These are phyloP conservation scores for Andrena praecox DNA, from an alignment of 2,888 invertebrate species.

Conservation along the genomic window DNA sequence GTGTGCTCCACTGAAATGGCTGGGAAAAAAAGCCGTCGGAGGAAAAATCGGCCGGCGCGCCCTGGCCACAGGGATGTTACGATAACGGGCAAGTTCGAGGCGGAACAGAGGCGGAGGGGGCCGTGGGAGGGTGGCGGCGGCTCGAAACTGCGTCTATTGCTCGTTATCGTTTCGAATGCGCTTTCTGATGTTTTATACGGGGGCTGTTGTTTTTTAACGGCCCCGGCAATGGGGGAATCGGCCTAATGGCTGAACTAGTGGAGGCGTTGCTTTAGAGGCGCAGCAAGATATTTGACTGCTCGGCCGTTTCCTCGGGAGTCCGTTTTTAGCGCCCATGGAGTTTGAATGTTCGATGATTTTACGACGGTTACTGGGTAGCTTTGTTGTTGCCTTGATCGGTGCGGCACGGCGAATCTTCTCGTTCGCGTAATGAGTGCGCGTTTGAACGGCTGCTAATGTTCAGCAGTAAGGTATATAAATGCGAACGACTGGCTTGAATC, in stretches of 20 bases:
- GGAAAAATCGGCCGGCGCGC: conserved; percentile 38
- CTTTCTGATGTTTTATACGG: conserved; percentile 30
- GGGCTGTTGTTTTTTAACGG: conserved; percentile 21
- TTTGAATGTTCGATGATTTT: conserved; percentile 8
- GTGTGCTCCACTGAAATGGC: conserved; percentile 27
- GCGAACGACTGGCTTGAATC: not conserved
- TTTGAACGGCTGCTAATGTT: not conserved
- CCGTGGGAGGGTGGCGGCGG: not conserved
- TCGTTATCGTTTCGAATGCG: conserved; percentile 51
- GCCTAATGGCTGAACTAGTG: conserved; percentile 21
- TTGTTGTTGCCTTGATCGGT: not conserved
- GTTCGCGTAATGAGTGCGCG: conserved; percentile 2
- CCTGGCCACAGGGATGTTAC: conserved; percentile 1
- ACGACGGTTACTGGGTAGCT: not conserved
- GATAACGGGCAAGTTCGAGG: conserved; percentile 26
- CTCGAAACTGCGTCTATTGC: conserved; percentile 31
- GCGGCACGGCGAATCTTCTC: not conserved
- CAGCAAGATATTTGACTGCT: conserved; percentile 24
- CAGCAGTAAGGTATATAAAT: not conserved
- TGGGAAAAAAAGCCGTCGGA: conserved; percentile 15
- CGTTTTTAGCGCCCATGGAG: conserved; percentile 2
- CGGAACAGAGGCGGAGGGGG: not conserved
- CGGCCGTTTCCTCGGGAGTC: not conserved
- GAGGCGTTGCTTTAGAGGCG: not conserved
- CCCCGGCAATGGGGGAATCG: conserved; percentile 21